A percentile compares a stretch with the other conserved stretches of the same genome.
Evolutionary conservation across 2,113 vertebrate genomes (phyloP).

Genomic region (Myiopsitta monachus): DNA sequence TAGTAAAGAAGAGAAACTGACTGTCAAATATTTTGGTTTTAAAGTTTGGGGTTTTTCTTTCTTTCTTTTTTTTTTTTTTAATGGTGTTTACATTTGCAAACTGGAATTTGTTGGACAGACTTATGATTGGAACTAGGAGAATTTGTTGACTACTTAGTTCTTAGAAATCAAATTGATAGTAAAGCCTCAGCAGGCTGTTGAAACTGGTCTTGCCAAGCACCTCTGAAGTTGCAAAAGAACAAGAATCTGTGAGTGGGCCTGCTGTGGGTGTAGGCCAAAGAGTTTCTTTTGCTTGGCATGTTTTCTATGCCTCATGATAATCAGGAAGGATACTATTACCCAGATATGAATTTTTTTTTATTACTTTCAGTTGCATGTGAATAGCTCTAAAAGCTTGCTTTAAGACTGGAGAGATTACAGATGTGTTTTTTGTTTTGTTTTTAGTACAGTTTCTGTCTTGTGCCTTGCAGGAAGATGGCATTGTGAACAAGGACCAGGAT

Average conservation of each 20-base stretch:
- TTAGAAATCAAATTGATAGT: conserved; percentile 22
- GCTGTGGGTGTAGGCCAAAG: neutral
- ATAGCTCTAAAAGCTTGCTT: neutral
- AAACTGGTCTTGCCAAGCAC: neutral
- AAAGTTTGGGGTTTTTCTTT: neutral
- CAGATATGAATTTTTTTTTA: neutral
- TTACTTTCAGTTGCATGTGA: conserved; percentile 24
- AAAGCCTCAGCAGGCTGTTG: neutral
- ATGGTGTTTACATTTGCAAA: conserved; percentile 29
- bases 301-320: conserved; percentile 19
- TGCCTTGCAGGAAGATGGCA: neutral
- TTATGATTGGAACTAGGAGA: neutral
- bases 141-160: neutral
- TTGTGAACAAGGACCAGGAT: neutral
- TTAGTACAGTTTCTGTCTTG: neutral
- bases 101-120: neutral
- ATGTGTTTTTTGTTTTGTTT: neutral
- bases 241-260: conserved; percentile 25
- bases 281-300: conserved; percentile 42
- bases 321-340: conserved; percentile 9
- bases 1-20: conserved; percentile 33
- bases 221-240: neutral
- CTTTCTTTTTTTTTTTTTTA: neutral
- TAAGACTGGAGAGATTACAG: neutral
- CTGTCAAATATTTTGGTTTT: conserved; percentile 45